Evolutionary conservation across 2,113 vertebrate species (phyloP), one percentile per base, ranked within the genome.

Genomic region (Mormyrus lacerda): DNA sequence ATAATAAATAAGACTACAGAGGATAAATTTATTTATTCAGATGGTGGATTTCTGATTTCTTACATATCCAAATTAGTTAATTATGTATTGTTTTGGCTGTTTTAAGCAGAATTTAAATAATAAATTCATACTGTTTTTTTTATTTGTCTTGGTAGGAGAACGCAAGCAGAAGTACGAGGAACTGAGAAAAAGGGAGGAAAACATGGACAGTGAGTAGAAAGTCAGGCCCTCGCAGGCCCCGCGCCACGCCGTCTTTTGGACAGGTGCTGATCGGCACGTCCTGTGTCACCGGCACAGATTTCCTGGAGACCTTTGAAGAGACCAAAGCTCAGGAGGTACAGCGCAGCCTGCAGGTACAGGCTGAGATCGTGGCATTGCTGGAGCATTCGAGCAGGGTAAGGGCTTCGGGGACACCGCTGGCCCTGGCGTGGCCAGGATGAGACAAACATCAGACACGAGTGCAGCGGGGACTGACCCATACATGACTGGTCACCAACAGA

Each of bases 151-250:
- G 93, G 4, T 91, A 99, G 98, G 97, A 73, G 97, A 99, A 92
- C 96, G 96, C 93, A 98, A 97, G 85, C 96, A 97, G 91, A 99
- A 98, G 93, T 99, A 98, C 93, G 98, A 96, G 89, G 98, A 98
- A 85, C 93, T 99, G 89, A 98, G 97, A 94, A 99, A 95, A 93
- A 96, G 91, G 58, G 98, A 99, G 45, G 97, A 98, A 92, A 97
- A 95, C 92, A 97, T 99, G 90, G 97, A 99, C 88, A 94, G 98
- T 99, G 94, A 98, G 98, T 97, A 85, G 13, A 51, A 24, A 51
- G 65, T 79, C 42, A 48, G n/a, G 1, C 47, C 47, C 11, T 3
- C 24, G 3, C 15, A 17, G 69, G 31, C 31, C n/a, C 1, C 24
- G 8, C 6, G 10, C 24, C 24, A 3, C n/a, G 9, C n/a, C 69